Evolutionary conservation across 1,140 invertebrate species (phyloP).

Genomic region (Stegodyphus mimosarum): DNA sequence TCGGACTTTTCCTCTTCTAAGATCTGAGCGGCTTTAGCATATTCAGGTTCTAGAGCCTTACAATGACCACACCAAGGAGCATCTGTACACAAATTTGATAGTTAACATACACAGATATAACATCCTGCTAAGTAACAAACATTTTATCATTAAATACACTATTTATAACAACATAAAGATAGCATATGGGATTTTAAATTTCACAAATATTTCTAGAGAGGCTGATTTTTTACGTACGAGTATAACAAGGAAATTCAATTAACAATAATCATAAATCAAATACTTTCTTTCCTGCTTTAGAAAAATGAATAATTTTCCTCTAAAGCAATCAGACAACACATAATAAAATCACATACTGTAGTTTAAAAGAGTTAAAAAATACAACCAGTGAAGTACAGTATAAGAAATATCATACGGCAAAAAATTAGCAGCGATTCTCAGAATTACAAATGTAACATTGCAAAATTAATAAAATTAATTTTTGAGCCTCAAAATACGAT

Average conservation of each 20-base stretch:
- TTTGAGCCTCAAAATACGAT: background rate
- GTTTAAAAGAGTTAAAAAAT: background rate
- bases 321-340: background rate
- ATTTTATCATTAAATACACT: background rate
- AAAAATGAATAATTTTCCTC: too few relatives aligned
- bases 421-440: background rate
- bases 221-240: background rate
- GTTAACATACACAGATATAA: background rate
- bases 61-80: conserved; percentile 99
- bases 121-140: background rate
- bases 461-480: background rate
- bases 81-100: conserved; percentile 74
- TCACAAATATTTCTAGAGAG: background rate
- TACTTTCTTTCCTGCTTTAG: too few relatives aligned
- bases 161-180: background rate
- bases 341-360: background rate
- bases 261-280: too few relatives aligned
- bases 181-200: background rate
- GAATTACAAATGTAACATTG: background rate
- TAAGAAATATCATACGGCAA: background rate
- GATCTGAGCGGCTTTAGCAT: conserved; percentile 90
- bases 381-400: background rate
- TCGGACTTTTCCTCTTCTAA: conserved; percentile 81
- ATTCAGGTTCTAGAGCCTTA: conserved; percentile 96
- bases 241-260: too few relatives aligned